Base-by-base conservation (phyloP, 2,888 invertebrate genomes). In the Calliopum simillimum region DNA sequence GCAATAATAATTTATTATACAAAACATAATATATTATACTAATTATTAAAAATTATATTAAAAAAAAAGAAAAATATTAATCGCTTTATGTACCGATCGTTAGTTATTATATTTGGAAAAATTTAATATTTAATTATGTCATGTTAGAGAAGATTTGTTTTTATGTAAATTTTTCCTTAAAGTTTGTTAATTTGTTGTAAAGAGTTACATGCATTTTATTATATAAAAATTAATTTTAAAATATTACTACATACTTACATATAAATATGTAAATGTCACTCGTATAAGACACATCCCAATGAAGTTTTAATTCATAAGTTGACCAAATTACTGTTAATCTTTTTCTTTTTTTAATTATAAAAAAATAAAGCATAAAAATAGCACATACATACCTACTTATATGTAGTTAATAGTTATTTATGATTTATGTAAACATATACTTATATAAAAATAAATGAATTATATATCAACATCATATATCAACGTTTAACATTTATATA, bases 131-230 rank as follows among this genome's bases (percentile, higher is more conserved):
- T 21, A 56, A 25, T 25, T 33, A 56, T n/a, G n/a, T n/a, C n/a
- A n/a, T n/a, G n/a, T n/a, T 23, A 25, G 43, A 23, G 25, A 56
- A 66, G 66, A 56, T 55, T n/a, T n/a, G n/a, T n/a, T 53, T 47
- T 25, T 23, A 23, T 33, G 41, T 59, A 58, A 13, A 56, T 16
- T 59, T 67, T 59, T 41, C 67, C n/a, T 67, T 46, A 59, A n/a
- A 19, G 47, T 59, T 59, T 67, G 67, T 49, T 67, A 58, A 33
- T 67, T 67, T 59, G 67, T 67, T 67, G 21, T 49, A 67, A 49
- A 67, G 33, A 19, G 59, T 49, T 33, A 21, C 21, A 33, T 33
- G 8, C 19, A 53, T 55, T 62, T 53, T 33, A 55, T 13, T 55
- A 23, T 8, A 6, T 33, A 33, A 33, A 8, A 33, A 1, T 33